These are phyloP conservation scores for Nomada hirtipes DNA, from an alignment of 2,888 invertebrate species.

Conservation along the genomic window DNA sequence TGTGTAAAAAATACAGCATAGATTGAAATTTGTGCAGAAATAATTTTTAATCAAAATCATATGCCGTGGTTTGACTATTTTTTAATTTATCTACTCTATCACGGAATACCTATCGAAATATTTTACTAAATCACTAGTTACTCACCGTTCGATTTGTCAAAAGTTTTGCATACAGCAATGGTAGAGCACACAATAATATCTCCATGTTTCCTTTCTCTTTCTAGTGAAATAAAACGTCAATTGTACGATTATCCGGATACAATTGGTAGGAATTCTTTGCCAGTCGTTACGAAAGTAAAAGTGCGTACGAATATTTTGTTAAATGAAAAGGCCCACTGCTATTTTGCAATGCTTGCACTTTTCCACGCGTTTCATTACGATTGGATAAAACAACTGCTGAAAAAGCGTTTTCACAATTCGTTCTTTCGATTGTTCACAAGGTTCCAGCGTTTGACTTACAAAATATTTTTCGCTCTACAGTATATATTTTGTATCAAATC, in stretches of 20 bases:
- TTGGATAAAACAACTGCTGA: no score
- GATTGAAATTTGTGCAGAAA: background rate
- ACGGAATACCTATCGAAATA: no score
- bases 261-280: no score
- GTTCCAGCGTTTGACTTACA: background rate
- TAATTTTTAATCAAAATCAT: background rate
- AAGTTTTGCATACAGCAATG: constrained; percentile 5
- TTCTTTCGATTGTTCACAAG: background rate
- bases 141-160: constrained; percentile 8
- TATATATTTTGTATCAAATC: no score
- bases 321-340: background rate
- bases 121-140: background rate
- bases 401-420: background rate
- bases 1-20: no score
- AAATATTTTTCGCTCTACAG: background rate
- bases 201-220: constrained; percentile 19
- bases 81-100: background rate
- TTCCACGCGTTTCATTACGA: background rate
- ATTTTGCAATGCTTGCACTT: background rate
- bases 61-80: background rate
- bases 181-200: background rate
- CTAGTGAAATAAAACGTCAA: background rate
- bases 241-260: background rate
- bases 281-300: background rate
- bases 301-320: background rate